Conservation (phyloP, 2,888 invertebrate species). For the Herminia tarsipennalis region DNA sequence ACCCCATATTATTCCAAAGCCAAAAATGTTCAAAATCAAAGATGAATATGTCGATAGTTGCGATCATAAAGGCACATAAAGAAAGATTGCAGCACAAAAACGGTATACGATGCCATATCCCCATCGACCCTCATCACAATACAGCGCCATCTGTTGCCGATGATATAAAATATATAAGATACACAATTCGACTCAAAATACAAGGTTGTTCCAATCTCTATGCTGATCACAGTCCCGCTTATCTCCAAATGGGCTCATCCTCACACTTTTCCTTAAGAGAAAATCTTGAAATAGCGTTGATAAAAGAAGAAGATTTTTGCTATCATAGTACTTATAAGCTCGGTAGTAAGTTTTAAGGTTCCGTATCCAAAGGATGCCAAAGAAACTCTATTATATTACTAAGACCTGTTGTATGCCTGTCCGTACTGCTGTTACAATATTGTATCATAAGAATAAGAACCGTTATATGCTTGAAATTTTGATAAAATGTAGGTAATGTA, state of each 20-base stretch:
- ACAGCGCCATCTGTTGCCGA: conserved; percentile 37
- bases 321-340: background rate
- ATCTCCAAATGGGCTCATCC: conserved; percentile 17
- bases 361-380: background rate
- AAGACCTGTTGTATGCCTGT: no score
- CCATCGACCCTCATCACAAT: conserved; percentile 39
- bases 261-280: conserved; percentile 2
- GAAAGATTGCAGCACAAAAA: conserved; percentile 29
- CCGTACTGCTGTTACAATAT: no score
- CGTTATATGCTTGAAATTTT: no score
- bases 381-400: background rate
- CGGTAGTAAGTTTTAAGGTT: no score
- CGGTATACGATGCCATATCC: conserved; percentile 16
- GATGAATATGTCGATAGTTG: conserved; percentile 12
- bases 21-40: conserved; percentile 10
- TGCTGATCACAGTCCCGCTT: conserved; percentile 20
- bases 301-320: background rate
- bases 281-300: background rate
- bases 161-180: conserved; percentile 25
- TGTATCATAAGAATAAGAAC: no score
- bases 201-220: conserved; percentile 23
- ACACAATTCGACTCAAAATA: conserved; percentile 24
- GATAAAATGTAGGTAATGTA: no score
- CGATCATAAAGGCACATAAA: conserved; percentile 26
- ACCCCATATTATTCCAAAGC: no score